Conservation (phyloP, 2,113 vertebrate species). For the Engystomops pustulosus region DNA sequence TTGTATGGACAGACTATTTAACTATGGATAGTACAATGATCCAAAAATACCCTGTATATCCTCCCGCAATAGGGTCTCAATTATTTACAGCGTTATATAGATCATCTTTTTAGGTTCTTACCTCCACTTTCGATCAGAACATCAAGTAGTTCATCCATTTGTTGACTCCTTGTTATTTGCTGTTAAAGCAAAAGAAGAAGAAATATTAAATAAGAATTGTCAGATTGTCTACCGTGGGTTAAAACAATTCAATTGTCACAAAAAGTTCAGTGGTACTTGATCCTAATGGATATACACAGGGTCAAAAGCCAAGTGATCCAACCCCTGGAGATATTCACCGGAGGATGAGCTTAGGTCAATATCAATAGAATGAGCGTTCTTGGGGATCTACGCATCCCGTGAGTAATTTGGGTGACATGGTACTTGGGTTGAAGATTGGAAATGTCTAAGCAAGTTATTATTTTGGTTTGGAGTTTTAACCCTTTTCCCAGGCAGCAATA, state of each 20-base stretch:
- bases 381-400: background rate
- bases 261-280: background rate
- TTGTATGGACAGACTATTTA: no score
- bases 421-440: background rate
- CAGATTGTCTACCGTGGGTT: background rate
- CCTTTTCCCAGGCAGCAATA: background rate
- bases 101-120: conserved; percentile 72
- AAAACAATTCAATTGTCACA: background rate
- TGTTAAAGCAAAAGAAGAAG: conserved; percentile 67
- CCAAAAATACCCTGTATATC: conserved; percentile 71
- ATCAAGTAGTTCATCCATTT: conserved; percentile 97
- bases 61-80: no score
- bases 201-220: background rate
- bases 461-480: background rate
- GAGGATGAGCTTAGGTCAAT: background rate
- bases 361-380: background rate
- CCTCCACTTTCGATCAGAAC: conserved; percentile 99
- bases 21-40: background rate
- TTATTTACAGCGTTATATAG: no score
- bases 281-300: background rate
- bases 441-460: background rate
- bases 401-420: background rate
- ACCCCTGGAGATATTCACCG: background rate
- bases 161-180: conserved; percentile 96
- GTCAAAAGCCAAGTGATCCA: background rate